Evolutionary conservation across 2,888 invertebrate genomes (phyloP), one percentile per base, ranked within the genome.

Genomic region (Drosophila cognata): DNA sequence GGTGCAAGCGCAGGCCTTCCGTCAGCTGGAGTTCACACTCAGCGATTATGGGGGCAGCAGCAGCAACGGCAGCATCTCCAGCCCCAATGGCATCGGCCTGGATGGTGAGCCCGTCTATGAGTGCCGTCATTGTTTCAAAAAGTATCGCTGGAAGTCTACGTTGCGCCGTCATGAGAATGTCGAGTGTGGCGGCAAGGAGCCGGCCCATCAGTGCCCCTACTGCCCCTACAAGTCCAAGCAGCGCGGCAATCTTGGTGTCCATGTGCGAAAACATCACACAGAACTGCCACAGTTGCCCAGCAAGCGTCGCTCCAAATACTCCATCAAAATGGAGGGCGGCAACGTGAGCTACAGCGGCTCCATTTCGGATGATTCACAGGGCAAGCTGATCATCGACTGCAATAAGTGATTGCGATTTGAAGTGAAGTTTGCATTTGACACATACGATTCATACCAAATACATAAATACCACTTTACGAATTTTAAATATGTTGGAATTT

Each of bases 131-230:
- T 97, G 97, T 93, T 97, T 97, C 77, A 97, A 97, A 93, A 95
- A 96, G 81, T 97, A 97, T 93, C 95, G 97, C 89, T 97, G 97
- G 97, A 97, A 96, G 94, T 97, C 97, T 59, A 97, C 97, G 66
- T 94, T 97, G 94, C 94, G 96, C 16, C 95, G 96, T 6, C 97
- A 97, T 93, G 97, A 96, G 93, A 96, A 95, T 94, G 96, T 97
- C 74, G 97, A 97, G 93, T 97, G 97, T 93, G 96, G 97, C 48
- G 97, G 96, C 77, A 97, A 97, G 92, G 96, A 96, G 77, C 97
- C 97, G 0, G 94, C 96, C 70, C 97, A 97, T 94, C 96, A 96
- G 83, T 97, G 97, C 90, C 96, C 96, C 13, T 95, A 96, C 91
- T 97, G 97, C 93, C 94, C 95, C 21, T 96, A 96, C 94, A 94